Evolutionary conservation across 2,113 vertebrate genomes (phyloP), one percentile per base, ranked within the genome.

Genomic region (Saccopteryx bilineata): DNA sequence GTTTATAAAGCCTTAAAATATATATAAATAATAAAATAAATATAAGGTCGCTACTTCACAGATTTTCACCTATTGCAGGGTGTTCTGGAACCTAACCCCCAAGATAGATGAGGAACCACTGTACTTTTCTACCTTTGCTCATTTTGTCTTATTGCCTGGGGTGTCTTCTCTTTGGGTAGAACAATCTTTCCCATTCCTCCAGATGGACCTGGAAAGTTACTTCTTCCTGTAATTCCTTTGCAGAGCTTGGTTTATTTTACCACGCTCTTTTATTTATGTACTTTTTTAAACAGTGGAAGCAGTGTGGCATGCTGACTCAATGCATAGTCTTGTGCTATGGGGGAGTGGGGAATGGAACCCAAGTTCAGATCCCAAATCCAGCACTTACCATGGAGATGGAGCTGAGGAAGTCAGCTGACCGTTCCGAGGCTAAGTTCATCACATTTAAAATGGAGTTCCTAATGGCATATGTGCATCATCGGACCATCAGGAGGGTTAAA

Each of bases 351-450:
- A 63, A 50, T 7, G 48, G 50, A 72, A 75, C 21, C 46, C 66
- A 60, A 19, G 28, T 90, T 95, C 86, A 94, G 76, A 66, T 94
- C 26, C 50, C 93, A 28, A 81, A 56, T 85, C n/a, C 19, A 74
- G 66, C n/a, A 63, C 46, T 90, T 84, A 75, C 60, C 90, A 19
- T 46, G 1, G 1, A n/a, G 10, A n/a, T 84, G 50, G 18, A 21
- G 50, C 9, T 87, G 26, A 94, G 60, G 75, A 84, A 91, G 52
- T 86, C 33, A 76, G 0, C 33, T 92, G 91, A 31, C 63, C 10
- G 66, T 39, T 39, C 66, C 50, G n/a, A 87, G 23, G 72, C 14
- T 68, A 87, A 94, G 90, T 82, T 81, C 48, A n/a, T 85, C 14
- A 28, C 89, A 17, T 88, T 14, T 88, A 80, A 95, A 93, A 71